A percentile compares a stretch with the other conserved stretches of the same genome.
Conservation (phyloP, 2,797 vertebrate species). For the Myotis vivesi region DNA sequence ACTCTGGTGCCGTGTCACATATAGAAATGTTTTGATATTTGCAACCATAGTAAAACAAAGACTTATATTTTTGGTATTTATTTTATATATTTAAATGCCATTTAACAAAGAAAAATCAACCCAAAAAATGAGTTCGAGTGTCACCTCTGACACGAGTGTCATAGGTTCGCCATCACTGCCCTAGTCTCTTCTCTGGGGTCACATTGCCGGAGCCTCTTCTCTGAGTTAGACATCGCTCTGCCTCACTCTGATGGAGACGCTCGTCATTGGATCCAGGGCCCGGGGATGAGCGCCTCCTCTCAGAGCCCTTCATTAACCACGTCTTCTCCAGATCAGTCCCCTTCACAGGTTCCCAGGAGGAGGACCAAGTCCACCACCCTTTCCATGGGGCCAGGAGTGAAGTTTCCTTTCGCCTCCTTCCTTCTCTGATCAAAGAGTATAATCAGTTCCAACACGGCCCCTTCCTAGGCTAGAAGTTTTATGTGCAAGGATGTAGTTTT, state of each 20-base stretch:
- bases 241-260: neutral
- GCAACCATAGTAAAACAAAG: too few species aligned
- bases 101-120: too few species aligned
- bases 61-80: too few species aligned
- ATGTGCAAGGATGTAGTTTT: neutral
- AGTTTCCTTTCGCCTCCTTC: neutral
- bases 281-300: neutral
- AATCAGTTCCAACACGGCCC: neutral
- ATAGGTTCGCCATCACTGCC: too few species aligned
- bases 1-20: too few species aligned
- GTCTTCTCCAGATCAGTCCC: neutral
- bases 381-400: neutral
- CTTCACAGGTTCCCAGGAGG: neutral
- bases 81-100: too few species aligned
- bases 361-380: neutral
- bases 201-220: neutral
- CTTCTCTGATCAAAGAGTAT: neutral
- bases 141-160: too few species aligned
- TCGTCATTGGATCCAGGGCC: neutral
- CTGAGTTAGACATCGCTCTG: neutral
- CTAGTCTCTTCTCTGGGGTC: neutral
- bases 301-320: neutral
- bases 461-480: neutral
- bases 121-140: too few species aligned
- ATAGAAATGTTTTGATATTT: too few species aligned